Evolutionary conservation across 92 coral and sea anemone species (phyloP).

Genomic region (Epizoanthus fatuus): DNA sequence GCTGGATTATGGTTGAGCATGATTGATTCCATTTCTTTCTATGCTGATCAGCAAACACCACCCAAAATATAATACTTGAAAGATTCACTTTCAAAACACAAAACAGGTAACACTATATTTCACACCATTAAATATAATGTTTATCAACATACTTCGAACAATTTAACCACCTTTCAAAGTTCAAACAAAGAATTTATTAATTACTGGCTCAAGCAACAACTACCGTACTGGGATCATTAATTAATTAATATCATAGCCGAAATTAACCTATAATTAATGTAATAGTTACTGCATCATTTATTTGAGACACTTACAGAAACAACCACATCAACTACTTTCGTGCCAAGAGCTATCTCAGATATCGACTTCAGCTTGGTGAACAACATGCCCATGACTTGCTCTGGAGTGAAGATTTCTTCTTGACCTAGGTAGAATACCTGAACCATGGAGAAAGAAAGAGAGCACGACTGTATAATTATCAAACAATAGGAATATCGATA

Average conservation of each 20-base stretch:
- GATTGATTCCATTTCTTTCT: no score
- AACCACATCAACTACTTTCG: slow-evolving; percentile 94
- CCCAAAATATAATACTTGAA: no score
- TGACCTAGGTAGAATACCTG: slow-evolving; percentile 86
- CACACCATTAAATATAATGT: no score
- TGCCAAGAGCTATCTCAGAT: slow-evolving; percentile 79
- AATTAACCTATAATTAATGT: background rate
- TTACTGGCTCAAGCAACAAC: no score
- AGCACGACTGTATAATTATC: background rate
- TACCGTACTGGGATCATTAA: no score
- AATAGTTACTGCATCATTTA: background rate
- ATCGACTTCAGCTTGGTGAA: slow-evolving; percentile 79
- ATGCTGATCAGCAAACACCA: no score
- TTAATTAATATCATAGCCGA: no score
- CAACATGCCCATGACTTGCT: slow-evolving; percentile 97
- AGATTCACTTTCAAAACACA: no score
- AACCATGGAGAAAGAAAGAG: background rate
- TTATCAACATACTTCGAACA: no score
- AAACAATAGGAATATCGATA: background rate
- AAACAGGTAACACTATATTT: no score
- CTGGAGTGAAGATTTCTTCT: slow-evolving; percentile 89
- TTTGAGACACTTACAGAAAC: slow-evolving; percentile 82
- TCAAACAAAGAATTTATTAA: background rate
- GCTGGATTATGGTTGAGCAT: no score
- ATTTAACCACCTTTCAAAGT: background rate